Percentiles rank a stretch among this genome's conserved stretches.
phyloP scores from a whole-genome alignment of 2,113 vertebrate genomes.

The Phaetusa simplex region DNA sequence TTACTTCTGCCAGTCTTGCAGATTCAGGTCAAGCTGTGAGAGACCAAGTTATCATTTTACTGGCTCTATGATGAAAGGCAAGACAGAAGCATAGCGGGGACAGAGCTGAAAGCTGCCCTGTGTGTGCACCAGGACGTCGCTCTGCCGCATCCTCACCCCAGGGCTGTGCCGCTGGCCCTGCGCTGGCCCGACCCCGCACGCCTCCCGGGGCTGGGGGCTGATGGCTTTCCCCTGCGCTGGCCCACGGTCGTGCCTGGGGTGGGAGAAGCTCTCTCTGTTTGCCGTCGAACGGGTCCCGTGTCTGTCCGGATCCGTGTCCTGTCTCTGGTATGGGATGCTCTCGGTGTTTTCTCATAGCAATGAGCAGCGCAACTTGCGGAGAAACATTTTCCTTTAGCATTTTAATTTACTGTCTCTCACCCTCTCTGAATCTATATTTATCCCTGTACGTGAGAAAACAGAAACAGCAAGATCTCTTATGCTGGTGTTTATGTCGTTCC shows the following conservation, averaged over 20 bases:
- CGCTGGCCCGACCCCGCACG: neutral
- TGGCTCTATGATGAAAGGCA: neutral
- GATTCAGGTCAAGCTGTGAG: slow-evolving; percentile 41
- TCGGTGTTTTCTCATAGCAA: neutral
- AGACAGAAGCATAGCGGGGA: neutral
- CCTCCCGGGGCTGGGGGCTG: fast-evolving
- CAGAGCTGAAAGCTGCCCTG: neutral
- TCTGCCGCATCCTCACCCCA: fast-evolving
- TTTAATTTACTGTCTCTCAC: slow-evolving; percentile 41
- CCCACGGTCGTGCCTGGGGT: fast-evolving
- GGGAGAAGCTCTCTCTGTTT: neutral
- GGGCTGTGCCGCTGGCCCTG: neutral
- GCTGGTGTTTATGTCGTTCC: neutral
- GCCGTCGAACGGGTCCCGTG: fast-evolving
- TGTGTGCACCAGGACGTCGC: fast-evolving
- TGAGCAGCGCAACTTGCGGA: neutral
- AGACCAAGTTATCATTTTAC: neutral
- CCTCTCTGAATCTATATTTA: slow-evolving; percentile 18
- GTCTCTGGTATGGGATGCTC: neutral
- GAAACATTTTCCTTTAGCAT: neutral
- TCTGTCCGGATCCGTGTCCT: fast-evolving
- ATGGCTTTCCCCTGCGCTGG: neutral
- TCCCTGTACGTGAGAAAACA: neutral
- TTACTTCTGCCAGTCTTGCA: slow-evolving; percentile 11
- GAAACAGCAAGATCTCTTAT: neutral